Base-by-base conservation (phyloP, 1,140 invertebrate species). In the Bombus turneri region DNA sequence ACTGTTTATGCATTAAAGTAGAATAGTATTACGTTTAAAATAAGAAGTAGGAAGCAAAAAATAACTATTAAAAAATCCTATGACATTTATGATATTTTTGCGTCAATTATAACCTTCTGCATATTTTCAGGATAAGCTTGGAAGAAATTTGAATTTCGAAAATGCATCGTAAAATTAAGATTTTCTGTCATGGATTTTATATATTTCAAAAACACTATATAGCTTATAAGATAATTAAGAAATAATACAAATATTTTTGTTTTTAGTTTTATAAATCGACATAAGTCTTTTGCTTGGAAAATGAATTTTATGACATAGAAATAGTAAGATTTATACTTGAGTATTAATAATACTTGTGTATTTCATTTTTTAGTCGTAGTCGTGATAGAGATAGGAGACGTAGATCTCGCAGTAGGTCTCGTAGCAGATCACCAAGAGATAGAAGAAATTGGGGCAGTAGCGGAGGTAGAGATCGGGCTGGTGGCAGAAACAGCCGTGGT, bases 401-500 rank as follows among this genome's bases (percentile, higher is more conserved):
- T 1, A 93, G 93, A 84, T 93, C 94, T 37, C 91, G 94, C 25
- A 93, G 89, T 57, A 89, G 95, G 79, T 95, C 94, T 47, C 90
- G 94, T 9, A 95, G 94, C 80, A 93, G 93, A 91, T 93, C 93
- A 39, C 93, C 93, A 62, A 83, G 93, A 83, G 95, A 95, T 59
- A 93, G 95, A 87, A 91, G 94, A 91, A 92, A 92, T 83, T 95
- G 94, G 93, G 90, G 93, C 18, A 88, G 93, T 80, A 83, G 94
- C 31, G 95, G 95, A 4, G 94, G 95, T 71, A 93, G 95, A 47
- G 95, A 96, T 39, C 92, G 95, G 76, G 95, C 96, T 39, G 95
- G 95, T 81, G 95, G 96, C 31, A 95, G 96, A 74, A 95, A 96
- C 39, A 95, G 96, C 37, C 95, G 96, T n/a, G 90, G 92, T 59